Evolutionary conservation across 2,797 vertebrate genomes (phyloP), one percentile per base, ranked within the genome.

Genomic region (Uromys caudimaculatus): DNA sequence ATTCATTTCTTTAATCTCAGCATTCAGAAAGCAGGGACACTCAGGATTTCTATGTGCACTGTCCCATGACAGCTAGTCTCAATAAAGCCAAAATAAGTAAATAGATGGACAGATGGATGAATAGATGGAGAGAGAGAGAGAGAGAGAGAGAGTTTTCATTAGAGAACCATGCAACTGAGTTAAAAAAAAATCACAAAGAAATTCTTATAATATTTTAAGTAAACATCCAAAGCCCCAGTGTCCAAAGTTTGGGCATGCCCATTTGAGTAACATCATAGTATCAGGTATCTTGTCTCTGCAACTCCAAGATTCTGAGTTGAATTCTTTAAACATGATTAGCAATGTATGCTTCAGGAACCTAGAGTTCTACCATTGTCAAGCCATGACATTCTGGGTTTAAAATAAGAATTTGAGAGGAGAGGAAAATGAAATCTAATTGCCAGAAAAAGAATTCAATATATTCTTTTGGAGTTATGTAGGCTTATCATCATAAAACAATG

Each of bases 361-460:
- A 32, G 81, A 91, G 32, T n/a, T 32, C 44, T 85, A 10, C 81
- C 54, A 85, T 4, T 81, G 23, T 32, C 50, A 81, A 93, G 73
- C 54, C 67, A 52, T 56, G 52, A 50, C 38, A 84, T 67, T 91
- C 64, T 64, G 52, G 24, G 29, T 69, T 97, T 92, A 77, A 86
- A 86, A 69, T 73, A 64, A 82, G 47, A 62, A 10, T 73, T 86
- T 21, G 87, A 79, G 17, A 35, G 60, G 44, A 62, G 21, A 79
- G 95, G 52, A 67, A 95, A 84, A 83, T 84, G 38, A 92, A 96
- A 76, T 82, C 58, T 90, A 91, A 73, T 69, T 94, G 12, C 32
- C 41, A 78, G 41, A 56, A 88, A 96, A 89, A 64, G 6, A 47
- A 75, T 32, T 50, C 12, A 76, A 23, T 78, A 58, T 78, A 76